Evolutionary conservation across 2,888 invertebrate species (phyloP).

Genomic region (Scelioninae gen. 2): DNA sequence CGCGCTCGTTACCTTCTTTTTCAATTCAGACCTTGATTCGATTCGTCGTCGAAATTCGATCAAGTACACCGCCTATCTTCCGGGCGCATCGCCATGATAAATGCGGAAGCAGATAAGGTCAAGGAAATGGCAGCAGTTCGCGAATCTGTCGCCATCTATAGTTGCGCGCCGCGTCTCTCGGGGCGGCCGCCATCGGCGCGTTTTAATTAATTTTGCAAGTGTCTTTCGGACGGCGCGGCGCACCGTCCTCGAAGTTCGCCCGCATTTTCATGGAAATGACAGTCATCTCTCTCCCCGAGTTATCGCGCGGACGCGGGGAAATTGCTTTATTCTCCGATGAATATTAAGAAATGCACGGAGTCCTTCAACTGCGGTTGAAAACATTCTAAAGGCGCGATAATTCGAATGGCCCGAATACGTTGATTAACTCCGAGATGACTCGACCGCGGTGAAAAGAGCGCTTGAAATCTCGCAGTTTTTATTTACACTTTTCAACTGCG

Average conservation of each 20-base stretch:
- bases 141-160: conserved; percentile 18
- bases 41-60: conserved; percentile 51
- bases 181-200: conserved; percentile 14
- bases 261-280: conserved; percentile 18
- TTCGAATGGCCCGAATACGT: not conserved
- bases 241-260: conserved; percentile 25
- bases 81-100: conserved; percentile 37
- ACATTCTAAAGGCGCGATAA: conserved; percentile 6
- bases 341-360: conserved; percentile 31
- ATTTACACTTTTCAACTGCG: too few species aligned
- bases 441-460: too few species aligned
- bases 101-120: conserved; percentile 47
- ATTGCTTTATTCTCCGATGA: conserved; percentile 30
- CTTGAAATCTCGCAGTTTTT: too few species aligned
- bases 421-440: not conserved
- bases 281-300: conserved; percentile 15
- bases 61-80: conserved; percentile 39
- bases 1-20: conserved; percentile 45
- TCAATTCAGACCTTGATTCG: conserved; percentile 48
- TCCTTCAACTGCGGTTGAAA: too few species aligned
- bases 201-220: conserved; percentile 43
- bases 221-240: conserved; percentile 27
- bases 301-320: conserved; percentile 30
- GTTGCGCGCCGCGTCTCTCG: conserved; percentile 12
- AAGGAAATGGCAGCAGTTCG: conserved; percentile 31